Conservation (phyloP, 2,888 invertebrate genomes). For the Eupithecia subumbrata region DNA sequence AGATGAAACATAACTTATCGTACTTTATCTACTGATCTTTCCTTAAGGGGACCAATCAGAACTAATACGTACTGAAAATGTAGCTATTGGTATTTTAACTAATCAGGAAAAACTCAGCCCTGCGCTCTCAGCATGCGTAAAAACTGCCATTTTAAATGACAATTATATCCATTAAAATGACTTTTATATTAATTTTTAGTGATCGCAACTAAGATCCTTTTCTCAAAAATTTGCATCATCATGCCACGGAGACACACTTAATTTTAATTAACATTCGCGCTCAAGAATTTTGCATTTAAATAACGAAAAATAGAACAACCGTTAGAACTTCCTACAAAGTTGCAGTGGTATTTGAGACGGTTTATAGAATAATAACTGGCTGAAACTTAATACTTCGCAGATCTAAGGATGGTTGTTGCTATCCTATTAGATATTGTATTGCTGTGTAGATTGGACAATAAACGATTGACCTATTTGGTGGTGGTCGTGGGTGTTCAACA, state of each 20-base stretch:
- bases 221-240: slow-evolving; percentile 29
- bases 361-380: not conserved
- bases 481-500: slow-evolving; percentile 15
- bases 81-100: not conserved
- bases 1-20: not conserved
- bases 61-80: not conserved
- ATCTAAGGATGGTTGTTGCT: slow-evolving; percentile 47
- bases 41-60: not conserved
- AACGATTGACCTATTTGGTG: slow-evolving; percentile 27
- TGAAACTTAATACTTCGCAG: slow-evolving; percentile 54
- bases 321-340: slow-evolving; percentile 35
- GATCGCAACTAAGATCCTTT: slow-evolving; percentile 20
- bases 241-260: slow-evolving; percentile 21
- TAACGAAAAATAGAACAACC: slow-evolving; percentile 39
- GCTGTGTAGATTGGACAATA: slow-evolving; percentile 17
- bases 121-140: not conserved
- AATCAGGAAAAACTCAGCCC: not conserved
- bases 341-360: slow-evolving; percentile 2
- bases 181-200: not conserved
- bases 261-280: slow-evolving; percentile 34
- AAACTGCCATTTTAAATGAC: not conserved
- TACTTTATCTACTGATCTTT: not conserved
- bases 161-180: not conserved
- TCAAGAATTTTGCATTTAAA: slow-evolving; percentile 33
- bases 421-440: slow-evolving; percentile 11